Percentiles rank a stretch among this genome's conserved stretches.
Evolutionary conservation across 1,140 invertebrate species (phyloP).

Genomic region (Hypsibius dujardini): DNA sequence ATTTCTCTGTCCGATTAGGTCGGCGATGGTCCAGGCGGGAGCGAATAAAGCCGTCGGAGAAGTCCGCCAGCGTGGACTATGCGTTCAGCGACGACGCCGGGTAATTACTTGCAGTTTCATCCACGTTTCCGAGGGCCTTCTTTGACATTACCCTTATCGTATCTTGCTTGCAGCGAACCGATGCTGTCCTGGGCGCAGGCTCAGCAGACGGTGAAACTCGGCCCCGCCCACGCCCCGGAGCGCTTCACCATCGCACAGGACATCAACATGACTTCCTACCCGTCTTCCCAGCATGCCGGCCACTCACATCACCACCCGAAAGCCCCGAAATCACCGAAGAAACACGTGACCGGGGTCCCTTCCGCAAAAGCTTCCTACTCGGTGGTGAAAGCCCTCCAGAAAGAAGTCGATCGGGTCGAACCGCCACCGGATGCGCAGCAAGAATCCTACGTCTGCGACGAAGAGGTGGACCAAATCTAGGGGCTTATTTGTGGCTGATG

Average conservation of each 20-base stretch:
- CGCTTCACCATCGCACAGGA: background rate
- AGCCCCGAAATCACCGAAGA: background rate
- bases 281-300: background rate
- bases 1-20: too few species aligned
- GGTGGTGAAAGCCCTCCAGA: background rate
- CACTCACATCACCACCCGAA: background rate
- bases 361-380: background rate
- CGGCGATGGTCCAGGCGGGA: too few species aligned
- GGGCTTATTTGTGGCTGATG: background rate
- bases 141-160: too few species aligned
- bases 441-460: slow-evolving; percentile 15
- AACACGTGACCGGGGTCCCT: background rate
- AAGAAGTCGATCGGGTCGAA: background rate
- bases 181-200: slow-evolving; percentile 14
- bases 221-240: background rate
- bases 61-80: too few species aligned
- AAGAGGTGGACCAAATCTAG: background rate
- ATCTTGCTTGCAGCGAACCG: background rate
- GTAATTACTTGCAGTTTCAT: too few species aligned
- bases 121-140: too few species aligned
- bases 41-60: too few species aligned
- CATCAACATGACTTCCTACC: background rate
- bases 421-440: slow-evolving; percentile 10
- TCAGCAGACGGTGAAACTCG: slow-evolving; percentile 9
- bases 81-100: too few species aligned